Evolutionary conservation across 2,888 invertebrate genomes (phyloP).

Genomic region (Calephelis perditalis): DNA sequence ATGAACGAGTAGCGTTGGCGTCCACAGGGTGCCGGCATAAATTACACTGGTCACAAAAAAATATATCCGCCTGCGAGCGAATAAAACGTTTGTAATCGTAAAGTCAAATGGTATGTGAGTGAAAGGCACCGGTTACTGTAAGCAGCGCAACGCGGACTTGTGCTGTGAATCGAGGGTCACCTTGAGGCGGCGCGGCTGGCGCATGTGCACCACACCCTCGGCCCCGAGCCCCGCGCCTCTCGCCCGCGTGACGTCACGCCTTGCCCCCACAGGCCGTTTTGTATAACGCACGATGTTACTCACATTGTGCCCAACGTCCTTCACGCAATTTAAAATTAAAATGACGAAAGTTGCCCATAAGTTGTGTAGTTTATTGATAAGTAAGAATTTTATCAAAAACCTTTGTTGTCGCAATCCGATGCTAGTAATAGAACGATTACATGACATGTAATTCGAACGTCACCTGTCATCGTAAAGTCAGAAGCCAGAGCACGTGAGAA

Average conservation of each 20-base stretch:
- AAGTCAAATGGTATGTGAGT: conserved; percentile 34
- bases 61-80: conserved; percentile 59
- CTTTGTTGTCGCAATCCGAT: too few relatives aligned
- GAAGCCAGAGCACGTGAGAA: too few relatives aligned
- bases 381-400: neutral
- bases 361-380: conserved; percentile 11
- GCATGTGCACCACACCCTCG: conserved; percentile 77
- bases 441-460: too few relatives aligned
- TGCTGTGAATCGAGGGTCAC: conserved; percentile 63
- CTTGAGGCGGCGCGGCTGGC: conserved; percentile 61
- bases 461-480: too few relatives aligned
- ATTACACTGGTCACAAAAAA: conserved; percentile 54
- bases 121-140: conserved; percentile 60
- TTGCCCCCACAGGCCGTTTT: conserved; percentile 32
- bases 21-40: conserved; percentile 73
- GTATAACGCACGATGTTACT: conserved; percentile 29
- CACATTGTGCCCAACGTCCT: conserved; percentile 56
- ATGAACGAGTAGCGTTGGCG: conserved; percentile 72
- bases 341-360: conserved; percentile 32
- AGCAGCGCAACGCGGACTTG: conserved; percentile 46
- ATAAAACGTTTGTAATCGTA: conserved; percentile 48
- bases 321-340: conserved; percentile 48
- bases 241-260: conserved; percentile 53
- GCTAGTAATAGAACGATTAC: too few relatives aligned
- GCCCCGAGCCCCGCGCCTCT: conserved; percentile 40